Percentiles rank a stretch among this genome's conserved stretches.
Evolutionary conservation across 1,140 invertebrate species (phyloP).

Genomic region (Trissolcus basalis): DNA sequence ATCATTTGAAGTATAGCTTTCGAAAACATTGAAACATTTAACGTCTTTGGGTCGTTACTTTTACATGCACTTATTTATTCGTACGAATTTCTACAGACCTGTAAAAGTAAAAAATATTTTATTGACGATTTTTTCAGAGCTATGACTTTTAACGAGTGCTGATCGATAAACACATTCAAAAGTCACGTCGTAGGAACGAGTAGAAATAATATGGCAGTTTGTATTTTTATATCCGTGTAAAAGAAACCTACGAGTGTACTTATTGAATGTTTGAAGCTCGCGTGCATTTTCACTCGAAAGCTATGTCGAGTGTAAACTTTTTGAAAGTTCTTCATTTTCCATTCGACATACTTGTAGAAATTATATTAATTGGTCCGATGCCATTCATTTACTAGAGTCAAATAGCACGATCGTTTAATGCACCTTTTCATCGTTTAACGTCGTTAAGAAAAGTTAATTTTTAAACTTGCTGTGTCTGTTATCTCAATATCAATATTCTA

Average conservation of each 20-base stretch:
- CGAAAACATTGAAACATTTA: conserved; percentile 6
- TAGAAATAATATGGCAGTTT: conserved; percentile 61
- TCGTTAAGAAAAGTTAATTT: conserved; percentile 7
- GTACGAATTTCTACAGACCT: background rate
- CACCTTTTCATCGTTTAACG: conserved; percentile 23
- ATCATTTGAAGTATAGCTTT: conserved; percentile 15
- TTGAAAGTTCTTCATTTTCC: conserved; percentile 28
- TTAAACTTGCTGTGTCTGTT: conserved; percentile 26
- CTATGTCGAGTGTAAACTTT: conserved; percentile 26
- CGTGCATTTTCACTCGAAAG: conserved; percentile 23
- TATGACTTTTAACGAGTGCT: conserved; percentile 11
- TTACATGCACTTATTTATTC: conserved; percentile 14
- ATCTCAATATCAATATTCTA: conserved; percentile 23
- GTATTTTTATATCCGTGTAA: conserved; percentile 72
- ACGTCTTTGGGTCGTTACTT: background rate
- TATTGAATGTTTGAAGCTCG: conserved; percentile 36
- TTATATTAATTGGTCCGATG: conserved; percentile 12
- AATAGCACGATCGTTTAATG: conserved; percentile 14
- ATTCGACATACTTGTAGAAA: conserved; percentile 35
- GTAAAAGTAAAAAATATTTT: conserved; percentile 1
- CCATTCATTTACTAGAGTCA: conserved; percentile 29
- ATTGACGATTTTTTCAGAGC: conserved; percentile 1
- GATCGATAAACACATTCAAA: conserved; percentile 13
- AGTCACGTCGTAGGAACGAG: conserved; percentile 28
- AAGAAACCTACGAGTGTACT: conserved; percentile 34